Evolutionary conservation across 2,888 invertebrate genomes (phyloP), one percentile per base, ranked within the genome.

Genomic region (Zootermopsis nevadensis): DNA sequence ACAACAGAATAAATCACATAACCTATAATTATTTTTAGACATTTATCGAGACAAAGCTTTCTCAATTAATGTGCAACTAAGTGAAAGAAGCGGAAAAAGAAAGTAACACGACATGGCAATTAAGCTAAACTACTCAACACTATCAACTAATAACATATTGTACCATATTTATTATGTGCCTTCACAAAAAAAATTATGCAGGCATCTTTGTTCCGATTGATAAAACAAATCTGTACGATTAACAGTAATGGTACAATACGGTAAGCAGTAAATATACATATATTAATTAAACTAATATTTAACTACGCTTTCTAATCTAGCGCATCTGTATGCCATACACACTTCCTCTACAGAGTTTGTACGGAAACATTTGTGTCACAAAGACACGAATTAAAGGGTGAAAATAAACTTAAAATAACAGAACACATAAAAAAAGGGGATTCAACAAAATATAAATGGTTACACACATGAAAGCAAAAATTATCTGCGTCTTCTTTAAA

Each of bases 51-150:
- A n/a, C 6, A 60, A 10, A 60, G n/a, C n/a, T 27, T 27, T n/a
- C n/a, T 27, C 27, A 8, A 60, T 60, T 60, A 60, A 60, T 27
- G 8, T 1, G n/a, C n/a, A 60, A n/a, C n/a, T 27, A 60, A n/a
- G 27, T 42, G 42, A 76, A 76, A 76, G 76, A 76, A 42, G 76
- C 24, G n/a, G 74, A 24, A 74, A n/a, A 38, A 48, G 42, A 74
- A 76, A 30, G 42, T 12, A 76, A 76, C 48, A 76, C 31, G 42
- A 76, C 12, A n/a, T 38, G 38, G 15, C 33, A 72, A 67, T 8
- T 74, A 31, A 74, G 33, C 74, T 74, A 74, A 6, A 35, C 74
- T 74, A 74, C 74, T 74, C 42, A 27, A 76, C 15, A 76, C 76
- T 48, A 76, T n/a, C 27, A 30, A 30, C 76, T 48, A 76, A 76